phyloP scores from a whole-genome alignment of 2,888 invertebrate species.

The Dinocampus coccinellae region DNA sequence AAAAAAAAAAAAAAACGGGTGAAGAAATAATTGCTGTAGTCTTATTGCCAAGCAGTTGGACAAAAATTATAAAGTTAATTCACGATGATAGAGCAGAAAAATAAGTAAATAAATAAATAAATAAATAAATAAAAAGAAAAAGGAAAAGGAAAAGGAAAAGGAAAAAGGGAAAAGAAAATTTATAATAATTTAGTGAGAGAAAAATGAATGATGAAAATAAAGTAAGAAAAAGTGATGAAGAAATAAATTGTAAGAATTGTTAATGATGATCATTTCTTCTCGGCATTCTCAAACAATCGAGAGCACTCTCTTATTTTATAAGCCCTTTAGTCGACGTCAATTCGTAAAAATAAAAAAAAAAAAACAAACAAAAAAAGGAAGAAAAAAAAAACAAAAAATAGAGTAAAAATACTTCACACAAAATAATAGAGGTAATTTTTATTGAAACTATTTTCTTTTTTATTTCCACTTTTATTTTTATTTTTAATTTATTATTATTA shows the following conservation, averaged over 20 bases:
- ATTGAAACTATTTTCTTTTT: background rate
- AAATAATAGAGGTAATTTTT: background rate
- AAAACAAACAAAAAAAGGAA: background rate
- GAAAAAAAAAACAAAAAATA: too few species aligned
- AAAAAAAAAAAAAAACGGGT: too few species aligned
- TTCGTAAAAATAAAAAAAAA: background rate
- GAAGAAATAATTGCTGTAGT: slow-evolving; percentile 62
- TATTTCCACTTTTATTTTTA: background rate
- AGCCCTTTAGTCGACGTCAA: background rate
- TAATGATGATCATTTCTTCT: background rate
- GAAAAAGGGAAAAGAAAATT: too few species aligned
- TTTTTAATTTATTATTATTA: too few species aligned
- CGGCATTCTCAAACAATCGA: slow-evolving; percentile 11
- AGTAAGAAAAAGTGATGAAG: background rate
- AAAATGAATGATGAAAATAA: slow-evolving; percentile 27
- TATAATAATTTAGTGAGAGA: too few species aligned
- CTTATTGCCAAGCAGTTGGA: slow-evolving; percentile 37
- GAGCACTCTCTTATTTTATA: background rate
- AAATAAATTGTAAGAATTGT: background rate
- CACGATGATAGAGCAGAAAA: background rate
- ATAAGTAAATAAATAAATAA: too few species aligned
- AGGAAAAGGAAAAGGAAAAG: too few species aligned
- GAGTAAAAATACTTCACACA: background rate
- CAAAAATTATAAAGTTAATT: slow-evolving; percentile 18
- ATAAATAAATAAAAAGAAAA: too few species aligned